Evolutionary conservation across 2,888 invertebrate species (phyloP), one percentile per base, ranked within the genome.

Genomic region (Amphipyra tragopoginis): DNA sequence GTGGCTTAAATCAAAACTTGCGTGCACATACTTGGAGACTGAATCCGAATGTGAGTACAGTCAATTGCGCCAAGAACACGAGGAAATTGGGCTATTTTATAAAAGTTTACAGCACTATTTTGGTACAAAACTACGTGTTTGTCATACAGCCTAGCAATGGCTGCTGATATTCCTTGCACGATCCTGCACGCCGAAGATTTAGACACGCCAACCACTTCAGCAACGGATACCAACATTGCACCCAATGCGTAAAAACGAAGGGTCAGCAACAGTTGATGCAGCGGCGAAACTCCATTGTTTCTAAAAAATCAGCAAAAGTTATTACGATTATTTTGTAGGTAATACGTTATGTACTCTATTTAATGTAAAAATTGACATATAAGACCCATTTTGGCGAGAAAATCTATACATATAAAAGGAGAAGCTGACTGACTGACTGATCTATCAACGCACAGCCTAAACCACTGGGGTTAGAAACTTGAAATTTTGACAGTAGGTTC

Each of bases 201-300:
- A 26, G 79, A 76, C 0, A 79, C 81, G 0, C 81, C 80, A 6
- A 75, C 49, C 56, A 75, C 81, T 34, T 80, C 77, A 7, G 75
- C 80, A 11, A 82, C 75, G 8, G 77, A 75, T 26, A 71, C 11
- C 0, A 78, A 54, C 79, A 77, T 77, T 14, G 80, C 76, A 0
- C 80, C 80, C 33, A 78, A 51, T 14, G 80, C 79, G 59, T 77
- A 82, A 58, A 76, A 80, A 7, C 79, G 40, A 13, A 79, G 55
- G n/a, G 79, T 68, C 29, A 81, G 21, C 33, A 81, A 44, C 0
- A 81, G 36, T 38, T 78, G 76, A 53, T 78, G 77, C 6, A 79
- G 61, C 14, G 80, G 72, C 1, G 75, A 49, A 6, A 80, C 57
- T 11, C 75, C 78, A 59, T 74, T 47, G 63, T 78, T 80, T 14